phyloP scores from a whole-genome alignment of 1,140 invertebrate species.

The Trichoplusia ni region DNA sequence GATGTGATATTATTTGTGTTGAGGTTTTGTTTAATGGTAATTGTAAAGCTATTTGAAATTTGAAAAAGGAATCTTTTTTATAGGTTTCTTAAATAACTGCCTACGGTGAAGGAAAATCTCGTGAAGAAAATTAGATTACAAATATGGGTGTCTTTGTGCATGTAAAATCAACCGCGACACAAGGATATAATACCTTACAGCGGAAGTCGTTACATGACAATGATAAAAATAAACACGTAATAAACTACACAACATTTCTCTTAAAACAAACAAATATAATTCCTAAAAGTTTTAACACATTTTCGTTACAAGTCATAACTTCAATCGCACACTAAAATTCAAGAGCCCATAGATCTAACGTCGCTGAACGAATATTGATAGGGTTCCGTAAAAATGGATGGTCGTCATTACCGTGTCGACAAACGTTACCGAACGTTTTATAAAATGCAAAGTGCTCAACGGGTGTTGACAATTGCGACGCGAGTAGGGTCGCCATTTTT shows the following conservation, averaged over 20 bases:
- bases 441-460: slow-evolving; percentile 47
- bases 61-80: too few relatives aligned
- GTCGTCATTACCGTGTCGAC: slow-evolving; percentile 40
- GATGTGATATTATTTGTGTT: not conserved
- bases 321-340: not conserved
- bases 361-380: slow-evolving; percentile 25
- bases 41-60: too few relatives aligned
- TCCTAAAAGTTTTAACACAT: not conserved
- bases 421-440: slow-evolving; percentile 42
- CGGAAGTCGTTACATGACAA: too few relatives aligned
- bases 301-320: not conserved
- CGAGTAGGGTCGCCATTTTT: slow-evolving; percentile 21
- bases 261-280: not conserved
- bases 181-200: too few relatives aligned
- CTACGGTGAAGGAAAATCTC: too few relatives aligned
- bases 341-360: not conserved
- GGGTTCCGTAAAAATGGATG: slow-evolving; percentile 41
- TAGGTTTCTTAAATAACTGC: too few relatives aligned
- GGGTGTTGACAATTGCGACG: slow-evolving; percentile 52
- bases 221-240: too few relatives aligned
- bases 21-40: not conserved
- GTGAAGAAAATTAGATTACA: too few relatives aligned
- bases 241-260: too few relatives aligned
- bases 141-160: too few relatives aligned
- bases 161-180: too few relatives aligned